A percentile compares a stretch with the other conserved stretches of the same genome.
These are phyloP conservation scores for Alsophila aescularia DNA, from an alignment of 2,888 invertebrate genomes.

Conservation along the genomic window DNA sequence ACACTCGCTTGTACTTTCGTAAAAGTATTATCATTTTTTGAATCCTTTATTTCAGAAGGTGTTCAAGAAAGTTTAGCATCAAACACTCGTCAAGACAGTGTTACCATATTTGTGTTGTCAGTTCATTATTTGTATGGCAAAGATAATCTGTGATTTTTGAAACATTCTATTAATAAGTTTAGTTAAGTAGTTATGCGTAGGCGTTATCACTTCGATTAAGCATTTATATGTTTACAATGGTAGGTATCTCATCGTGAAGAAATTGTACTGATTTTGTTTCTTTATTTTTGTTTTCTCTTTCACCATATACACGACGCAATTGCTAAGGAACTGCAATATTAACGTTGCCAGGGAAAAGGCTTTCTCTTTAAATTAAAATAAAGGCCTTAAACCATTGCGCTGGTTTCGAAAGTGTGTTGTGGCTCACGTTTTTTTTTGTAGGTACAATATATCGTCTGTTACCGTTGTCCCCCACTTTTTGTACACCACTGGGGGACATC, in stretches of 20 bases:
- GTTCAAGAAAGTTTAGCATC: background rate
- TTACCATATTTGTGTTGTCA: background rate
- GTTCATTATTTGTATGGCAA: conserved; percentile 12
- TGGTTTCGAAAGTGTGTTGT: background rate
- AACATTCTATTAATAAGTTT: conserved; percentile 44
- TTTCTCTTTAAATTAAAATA: background rate
- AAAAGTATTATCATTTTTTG: too few relatives aligned
- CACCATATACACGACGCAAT: background rate
- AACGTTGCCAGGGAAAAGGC: background rate
- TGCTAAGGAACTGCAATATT: background rate
- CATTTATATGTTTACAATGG: conserved; percentile 32
- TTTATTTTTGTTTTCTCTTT: conserved; percentile 4
- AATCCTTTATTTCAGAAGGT: background rate
- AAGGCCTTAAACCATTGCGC: background rate
- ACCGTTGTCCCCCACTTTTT: too few relatives aligned
- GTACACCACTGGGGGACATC: too few relatives aligned
- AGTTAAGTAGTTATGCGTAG: conserved; percentile 28
- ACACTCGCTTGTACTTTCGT: background rate
- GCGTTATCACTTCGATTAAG: conserved; percentile 21
- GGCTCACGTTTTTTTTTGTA: too few relatives aligned
- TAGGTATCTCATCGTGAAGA: conserved; percentile 10
- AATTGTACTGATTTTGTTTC: conserved; percentile 3
- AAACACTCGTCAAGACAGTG: background rate
- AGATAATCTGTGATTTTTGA: conserved; percentile 51
- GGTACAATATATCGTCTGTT: too few relatives aligned